Percentiles rank a stretch among this genome's conserved stretches.
Evolutionary conservation across 2,888 invertebrate species (phyloP).

Genomic region (Netelia fuscicornis): DNA sequence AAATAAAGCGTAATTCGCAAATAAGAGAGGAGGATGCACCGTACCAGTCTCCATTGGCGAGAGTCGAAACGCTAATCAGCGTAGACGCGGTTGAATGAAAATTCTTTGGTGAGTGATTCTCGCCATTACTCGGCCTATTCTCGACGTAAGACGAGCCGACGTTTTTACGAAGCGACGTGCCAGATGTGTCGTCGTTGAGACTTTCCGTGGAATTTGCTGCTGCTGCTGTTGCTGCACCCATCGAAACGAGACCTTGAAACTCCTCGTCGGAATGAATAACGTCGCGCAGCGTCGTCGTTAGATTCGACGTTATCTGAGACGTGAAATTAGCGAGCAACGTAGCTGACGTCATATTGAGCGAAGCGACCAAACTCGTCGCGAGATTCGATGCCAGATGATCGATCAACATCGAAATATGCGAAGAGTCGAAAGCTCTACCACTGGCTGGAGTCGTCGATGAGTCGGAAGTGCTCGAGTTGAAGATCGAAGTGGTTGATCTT

Average conservation of each 20-base stretch:
- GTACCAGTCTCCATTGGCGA: constrained; percentile 56
- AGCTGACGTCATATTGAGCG: constrained; percentile 71
- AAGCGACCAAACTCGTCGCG: constrained; percentile 72
- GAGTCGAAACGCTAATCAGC: constrained; percentile 54
- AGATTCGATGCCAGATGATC: constrained; percentile 73
- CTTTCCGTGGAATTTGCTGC: constrained; percentile 52
- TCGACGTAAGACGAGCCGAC: constrained; percentile 39
- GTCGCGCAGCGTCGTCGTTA: constrained; percentile 75
- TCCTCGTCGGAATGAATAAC: constrained; percentile 65
- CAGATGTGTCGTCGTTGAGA: constrained; percentile 58
- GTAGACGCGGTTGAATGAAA: constrained; percentile 60
- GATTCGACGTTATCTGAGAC: constrained; percentile 74
- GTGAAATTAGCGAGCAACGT: constrained; percentile 73
- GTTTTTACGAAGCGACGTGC: constrained; percentile 44
- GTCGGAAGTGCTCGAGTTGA: constrained; percentile 50
- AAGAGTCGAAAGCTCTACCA: constrained; percentile 69
- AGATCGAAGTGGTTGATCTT: constrained; percentile 53
- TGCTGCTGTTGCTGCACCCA: constrained; percentile 3
- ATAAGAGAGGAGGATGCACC: background rate
- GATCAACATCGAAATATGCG: constrained; percentile 73
- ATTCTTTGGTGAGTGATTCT: constrained; percentile 57
- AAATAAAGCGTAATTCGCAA: background rate
- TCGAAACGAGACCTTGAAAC: constrained; percentile 55
- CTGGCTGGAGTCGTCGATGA: constrained; percentile 48
- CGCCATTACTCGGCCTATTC: constrained; percentile 20